Percentiles rank a stretch among this genome's conserved stretches.
These are phyloP conservation scores for Nyctibius grandis DNA, from an alignment of 2,797 vertebrate genomes.

Conservation along the genomic window DNA sequence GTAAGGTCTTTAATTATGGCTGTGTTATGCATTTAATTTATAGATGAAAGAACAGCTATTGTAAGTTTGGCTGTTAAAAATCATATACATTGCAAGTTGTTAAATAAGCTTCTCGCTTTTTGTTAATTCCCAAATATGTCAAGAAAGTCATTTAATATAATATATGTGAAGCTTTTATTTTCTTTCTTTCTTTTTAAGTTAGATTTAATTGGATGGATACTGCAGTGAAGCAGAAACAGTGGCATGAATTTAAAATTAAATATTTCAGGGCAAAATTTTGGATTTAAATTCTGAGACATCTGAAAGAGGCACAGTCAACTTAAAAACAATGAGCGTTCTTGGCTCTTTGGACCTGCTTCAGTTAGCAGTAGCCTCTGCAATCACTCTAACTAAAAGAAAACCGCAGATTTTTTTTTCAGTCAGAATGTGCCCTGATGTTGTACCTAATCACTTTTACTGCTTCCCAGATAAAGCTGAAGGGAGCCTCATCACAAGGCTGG, in stretches of 20 bases:
- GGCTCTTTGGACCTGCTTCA: not conserved
- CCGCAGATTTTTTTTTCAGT: not conserved
- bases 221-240: slow-evolving; percentile 29
- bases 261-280: not conserved
- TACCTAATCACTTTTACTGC: not conserved
- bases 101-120: slow-evolving; percentile 5
- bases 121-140: slow-evolving; percentile 40
- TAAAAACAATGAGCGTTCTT: not conserved
- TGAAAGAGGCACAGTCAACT: not conserved
- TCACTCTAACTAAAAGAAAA: not conserved
- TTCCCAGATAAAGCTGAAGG: not conserved
- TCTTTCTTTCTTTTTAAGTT: not conserved
- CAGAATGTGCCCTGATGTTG: not conserved
- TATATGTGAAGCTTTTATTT: not conserved
- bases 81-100: slow-evolving; percentile 2
- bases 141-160: not conserved
- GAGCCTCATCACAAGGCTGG: not conserved
- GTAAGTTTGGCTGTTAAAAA: slow-evolving; percentile 37
- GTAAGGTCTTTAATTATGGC: slow-evolving; percentile 60
- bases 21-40: slow-evolving; percentile 60
- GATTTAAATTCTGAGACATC: not conserved
- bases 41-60: slow-evolving; percentile 56
- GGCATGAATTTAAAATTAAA: not conserved
- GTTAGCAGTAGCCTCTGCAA: not conserved
- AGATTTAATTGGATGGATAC: slow-evolving; percentile 29